These are phyloP conservation scores for Oscheius sp. DNA, from an alignment of 2,888 invertebrate genomes.

Conservation along the genomic window DNA sequence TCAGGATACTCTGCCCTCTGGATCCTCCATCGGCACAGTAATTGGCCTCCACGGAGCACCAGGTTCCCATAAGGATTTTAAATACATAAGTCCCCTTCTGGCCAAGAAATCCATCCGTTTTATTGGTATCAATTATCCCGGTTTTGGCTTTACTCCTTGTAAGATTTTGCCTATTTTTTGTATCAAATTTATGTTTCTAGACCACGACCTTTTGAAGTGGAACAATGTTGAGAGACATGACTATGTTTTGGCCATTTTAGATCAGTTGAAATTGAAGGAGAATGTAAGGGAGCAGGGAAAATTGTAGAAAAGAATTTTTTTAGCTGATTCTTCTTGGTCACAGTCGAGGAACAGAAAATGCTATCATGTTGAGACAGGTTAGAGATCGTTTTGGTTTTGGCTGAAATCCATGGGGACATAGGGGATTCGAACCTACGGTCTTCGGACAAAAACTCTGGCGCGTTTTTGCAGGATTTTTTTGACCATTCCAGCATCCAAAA, in stretches of 20 bases:
- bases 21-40: slow-evolving; percentile 53
- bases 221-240: slow-evolving; percentile 50
- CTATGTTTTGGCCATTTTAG: slow-evolving; percentile 37
- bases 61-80: slow-evolving; percentile 62
- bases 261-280: not conserved
- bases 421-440: too few relatives aligned
- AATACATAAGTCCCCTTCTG: slow-evolving; percentile 51
- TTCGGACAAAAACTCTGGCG: too few relatives aligned
- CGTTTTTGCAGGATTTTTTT: too few relatives aligned
- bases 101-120: slow-evolving; percentile 46
- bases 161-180: not conserved
- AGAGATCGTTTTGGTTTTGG: too few relatives aligned
- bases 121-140: slow-evolving; percentile 63
- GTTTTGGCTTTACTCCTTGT: slow-evolving; percentile 47
- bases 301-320: not conserved
- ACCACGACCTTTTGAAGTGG: slow-evolving; percentile 37
- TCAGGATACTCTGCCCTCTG: slow-evolving; percentile 53
- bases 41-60: slow-evolving; percentile 59
- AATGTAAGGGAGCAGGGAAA: not conserved
- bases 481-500: too few relatives aligned
- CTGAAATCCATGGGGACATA: not conserved
- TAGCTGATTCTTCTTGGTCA: slow-evolving; percentile 49
- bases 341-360: slow-evolving; percentile 56
- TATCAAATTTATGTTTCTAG: slow-evolving; percentile 22
- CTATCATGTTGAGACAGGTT: slow-evolving; percentile 27